Evolutionary conservation across 1,140 invertebrate genomes (phyloP).

Genomic region (Calephelis virginiensis): DNA sequence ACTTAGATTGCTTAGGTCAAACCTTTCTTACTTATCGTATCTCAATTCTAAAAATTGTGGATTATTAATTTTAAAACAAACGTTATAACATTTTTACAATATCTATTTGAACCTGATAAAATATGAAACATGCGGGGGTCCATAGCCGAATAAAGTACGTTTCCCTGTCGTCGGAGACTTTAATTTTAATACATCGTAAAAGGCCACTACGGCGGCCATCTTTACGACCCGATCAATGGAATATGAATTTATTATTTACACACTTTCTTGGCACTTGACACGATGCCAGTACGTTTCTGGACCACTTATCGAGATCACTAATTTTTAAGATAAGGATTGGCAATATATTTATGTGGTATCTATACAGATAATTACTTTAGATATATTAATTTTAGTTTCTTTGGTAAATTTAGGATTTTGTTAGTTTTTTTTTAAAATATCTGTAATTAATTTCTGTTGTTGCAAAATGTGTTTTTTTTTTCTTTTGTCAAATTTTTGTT

Average conservation of each 20-base stretch:
- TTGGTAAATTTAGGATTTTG: too few species aligned
- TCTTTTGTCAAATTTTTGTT: too few species aligned
- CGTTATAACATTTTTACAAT: too few species aligned
- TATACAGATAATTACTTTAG: too few species aligned
- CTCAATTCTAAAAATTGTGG: too few species aligned
- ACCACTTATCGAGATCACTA: background rate
- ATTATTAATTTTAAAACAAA: background rate
- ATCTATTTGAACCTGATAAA: constrained; percentile 3
- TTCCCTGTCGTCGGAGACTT: constrained; percentile 1
- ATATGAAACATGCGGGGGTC: background rate
- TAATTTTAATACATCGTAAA: constrained; percentile 18
- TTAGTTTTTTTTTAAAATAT: too few species aligned
- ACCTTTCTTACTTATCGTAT: too few species aligned
- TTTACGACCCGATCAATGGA: constrained; percentile 7
- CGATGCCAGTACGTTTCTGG: background rate
- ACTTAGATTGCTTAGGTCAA: too few species aligned
- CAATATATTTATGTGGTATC: too few species aligned
- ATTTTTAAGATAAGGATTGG: background rate
- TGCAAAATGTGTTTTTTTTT: too few species aligned
- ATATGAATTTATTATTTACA: constrained; percentile 17
- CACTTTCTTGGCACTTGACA: constrained; percentile 4
- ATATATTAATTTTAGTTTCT: too few species aligned
- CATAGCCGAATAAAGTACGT: constrained; percentile 5
- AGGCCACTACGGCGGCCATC: background rate
- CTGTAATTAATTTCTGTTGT: too few species aligned